Conservation (phyloP, 2,113 vertebrate genomes). For the Passer domesticus region DNA sequence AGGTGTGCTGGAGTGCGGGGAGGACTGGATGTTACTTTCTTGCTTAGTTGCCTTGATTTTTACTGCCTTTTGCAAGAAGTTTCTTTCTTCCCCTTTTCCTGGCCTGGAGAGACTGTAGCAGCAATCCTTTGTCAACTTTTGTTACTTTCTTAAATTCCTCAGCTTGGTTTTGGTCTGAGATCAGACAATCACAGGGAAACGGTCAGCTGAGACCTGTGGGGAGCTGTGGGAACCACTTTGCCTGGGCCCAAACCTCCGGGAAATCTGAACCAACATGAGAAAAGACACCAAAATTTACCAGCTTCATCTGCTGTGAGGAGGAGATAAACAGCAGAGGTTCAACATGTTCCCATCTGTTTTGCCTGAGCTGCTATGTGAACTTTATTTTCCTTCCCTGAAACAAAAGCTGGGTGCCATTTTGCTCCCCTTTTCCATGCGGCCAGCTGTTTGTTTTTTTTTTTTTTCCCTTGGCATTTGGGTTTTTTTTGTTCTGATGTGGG, state of each 20-base stretch:
- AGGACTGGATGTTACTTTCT: not conserved
- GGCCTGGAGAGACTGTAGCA: not conserved
- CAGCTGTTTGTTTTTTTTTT: not conserved
- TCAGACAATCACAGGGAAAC: accelerated
- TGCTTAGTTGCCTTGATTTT: not conserved
- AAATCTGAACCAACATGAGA: not conserved
- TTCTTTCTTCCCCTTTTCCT: not conserved
- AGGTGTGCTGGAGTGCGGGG: accelerated
- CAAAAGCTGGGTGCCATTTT: not conserved
- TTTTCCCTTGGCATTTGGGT: not conserved
- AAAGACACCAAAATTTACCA: not conserved
- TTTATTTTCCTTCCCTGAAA: not conserved
- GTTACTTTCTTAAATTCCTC: not conserved
- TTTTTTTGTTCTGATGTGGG: not conserved
- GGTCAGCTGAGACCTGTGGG: no score
- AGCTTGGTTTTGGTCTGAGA: not conserved
- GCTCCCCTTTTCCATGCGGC: not conserved
- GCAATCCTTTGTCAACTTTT: not conserved
- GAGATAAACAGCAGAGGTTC: not conserved
- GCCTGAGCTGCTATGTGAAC: not conserved
- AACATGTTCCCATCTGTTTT: not conserved
- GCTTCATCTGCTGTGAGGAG: not conserved
- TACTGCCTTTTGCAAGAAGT: not conserved
- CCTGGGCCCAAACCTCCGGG: not conserved
- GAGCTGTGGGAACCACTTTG: accelerated